Evolutionary conservation across 2,113 vertebrate genomes (phyloP).

Genomic region (Eulemur macaco): DNA sequence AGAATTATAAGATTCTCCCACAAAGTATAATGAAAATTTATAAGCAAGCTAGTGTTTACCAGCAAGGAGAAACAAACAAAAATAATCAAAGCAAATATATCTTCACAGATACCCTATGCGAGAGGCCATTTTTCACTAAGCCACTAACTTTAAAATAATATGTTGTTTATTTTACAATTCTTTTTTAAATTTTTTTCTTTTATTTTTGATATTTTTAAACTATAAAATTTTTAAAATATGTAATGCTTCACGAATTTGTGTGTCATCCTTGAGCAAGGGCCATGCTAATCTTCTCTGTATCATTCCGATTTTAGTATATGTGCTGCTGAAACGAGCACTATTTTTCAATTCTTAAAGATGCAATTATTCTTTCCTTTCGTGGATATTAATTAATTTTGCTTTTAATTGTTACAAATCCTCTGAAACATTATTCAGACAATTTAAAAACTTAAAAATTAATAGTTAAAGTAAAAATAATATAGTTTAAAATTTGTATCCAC

Average conservation of each 20-base stretch:
- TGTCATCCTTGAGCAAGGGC: no score
- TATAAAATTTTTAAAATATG: no score
- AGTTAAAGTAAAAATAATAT: background rate
- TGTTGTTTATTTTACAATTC: background rate
- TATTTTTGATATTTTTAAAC: no score
- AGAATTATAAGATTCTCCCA: background rate
- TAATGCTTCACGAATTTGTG: no score
- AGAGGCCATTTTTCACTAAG: background rate
- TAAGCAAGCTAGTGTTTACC: background rate
- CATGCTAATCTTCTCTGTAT: no score
- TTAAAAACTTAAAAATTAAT: background rate
- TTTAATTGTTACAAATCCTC: background rate
- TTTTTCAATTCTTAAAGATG: background rate
- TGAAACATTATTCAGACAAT: background rate
- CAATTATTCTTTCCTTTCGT: background rate
- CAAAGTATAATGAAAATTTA: background rate
- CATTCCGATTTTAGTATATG: no score
- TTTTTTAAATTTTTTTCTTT: background rate
- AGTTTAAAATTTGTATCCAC: background rate
- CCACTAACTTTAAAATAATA: background rate
- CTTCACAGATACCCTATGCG: background rate
- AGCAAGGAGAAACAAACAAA: no score
- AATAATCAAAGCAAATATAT: background rate
- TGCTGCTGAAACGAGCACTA: no score
- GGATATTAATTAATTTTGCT: background rate